These are phyloP conservation scores for Himalopsyche phryganea DNA, from an alignment of 1,140 invertebrate species.

Conservation along the genomic window DNA sequence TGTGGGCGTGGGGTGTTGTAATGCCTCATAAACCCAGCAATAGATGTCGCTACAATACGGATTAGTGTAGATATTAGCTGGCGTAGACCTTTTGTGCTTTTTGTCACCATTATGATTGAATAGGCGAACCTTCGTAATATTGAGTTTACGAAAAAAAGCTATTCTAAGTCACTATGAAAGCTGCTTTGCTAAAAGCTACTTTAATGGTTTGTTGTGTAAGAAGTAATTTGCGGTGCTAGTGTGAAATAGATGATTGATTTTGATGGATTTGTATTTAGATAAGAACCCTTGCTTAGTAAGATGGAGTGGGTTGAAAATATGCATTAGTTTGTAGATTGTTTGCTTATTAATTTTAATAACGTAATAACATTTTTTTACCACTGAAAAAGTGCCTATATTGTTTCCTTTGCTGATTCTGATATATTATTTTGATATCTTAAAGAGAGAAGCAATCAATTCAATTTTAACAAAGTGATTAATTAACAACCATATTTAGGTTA, in stretches of 20 bases:
- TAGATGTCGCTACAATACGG: constrained; percentile 34
- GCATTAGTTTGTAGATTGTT: constrained; percentile 16
- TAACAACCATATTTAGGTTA: too few relatives aligned
- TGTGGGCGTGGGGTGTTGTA: constrained; percentile 18
- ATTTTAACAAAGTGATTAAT: too few relatives aligned
- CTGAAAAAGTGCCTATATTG: too few relatives aligned
- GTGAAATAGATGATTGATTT: not conserved
- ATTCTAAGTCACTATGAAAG: not conserved
- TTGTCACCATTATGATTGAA: constrained; percentile 35
- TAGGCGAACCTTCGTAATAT: constrained; percentile 26
- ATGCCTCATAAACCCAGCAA: constrained; percentile 33
- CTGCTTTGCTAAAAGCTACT: not conserved
- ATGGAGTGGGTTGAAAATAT: constrained; percentile 9
- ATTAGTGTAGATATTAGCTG: constrained; percentile 33
- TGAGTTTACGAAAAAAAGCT: constrained; percentile 12
- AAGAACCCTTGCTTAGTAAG: constrained; percentile 11
- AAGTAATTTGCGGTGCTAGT: not conserved
- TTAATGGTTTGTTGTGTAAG: not conserved
- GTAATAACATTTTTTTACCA: too few relatives aligned
- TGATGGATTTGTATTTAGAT: not conserved
- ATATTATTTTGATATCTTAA: too few relatives aligned
- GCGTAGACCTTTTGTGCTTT: constrained; percentile 26
- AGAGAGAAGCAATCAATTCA: too few relatives aligned
- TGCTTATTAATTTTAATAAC: too few relatives aligned
- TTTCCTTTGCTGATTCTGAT: too few relatives aligned